These are phyloP conservation scores for Ursus arctos DNA, from an alignment of 2,113 vertebrate genomes.

Conservation along the genomic window DNA sequence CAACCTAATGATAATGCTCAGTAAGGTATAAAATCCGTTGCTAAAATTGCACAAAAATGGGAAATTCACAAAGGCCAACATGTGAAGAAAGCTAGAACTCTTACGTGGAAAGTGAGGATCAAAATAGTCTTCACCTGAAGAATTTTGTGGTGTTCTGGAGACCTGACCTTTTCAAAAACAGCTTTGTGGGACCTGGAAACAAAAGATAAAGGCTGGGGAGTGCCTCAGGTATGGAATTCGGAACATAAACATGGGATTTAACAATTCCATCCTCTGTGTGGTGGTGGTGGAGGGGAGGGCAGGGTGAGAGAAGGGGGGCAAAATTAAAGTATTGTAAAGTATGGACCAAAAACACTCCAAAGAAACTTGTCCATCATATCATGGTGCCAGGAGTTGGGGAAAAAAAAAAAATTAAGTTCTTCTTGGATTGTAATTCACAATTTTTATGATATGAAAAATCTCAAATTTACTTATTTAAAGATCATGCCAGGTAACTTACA, in stretches of 20 bases:
- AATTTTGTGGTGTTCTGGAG: neutral
- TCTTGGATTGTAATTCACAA: neutral
- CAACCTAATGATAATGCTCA: neutral
- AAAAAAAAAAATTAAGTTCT: neutral
- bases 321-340: neutral
- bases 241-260: neutral
- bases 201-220: neutral
- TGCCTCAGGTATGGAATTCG: accelerated
- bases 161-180: neutral
- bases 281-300: neutral
- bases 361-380: neutral
- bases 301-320: neutral
- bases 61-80: neutral
- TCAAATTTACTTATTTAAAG: conserved; percentile 36
- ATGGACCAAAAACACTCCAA: neutral
- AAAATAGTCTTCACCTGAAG: neutral
- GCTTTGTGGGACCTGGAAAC: neutral
- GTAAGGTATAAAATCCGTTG: neutral
- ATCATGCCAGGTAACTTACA: neutral
- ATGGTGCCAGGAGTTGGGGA: neutral
- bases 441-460: neutral
- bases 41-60: neutral
- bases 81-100: neutral
- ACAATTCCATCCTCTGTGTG: neutral
- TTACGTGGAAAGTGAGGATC: neutral